Conservation (phyloP, 2,888 invertebrate species). For the Auanema sp. region DNA sequence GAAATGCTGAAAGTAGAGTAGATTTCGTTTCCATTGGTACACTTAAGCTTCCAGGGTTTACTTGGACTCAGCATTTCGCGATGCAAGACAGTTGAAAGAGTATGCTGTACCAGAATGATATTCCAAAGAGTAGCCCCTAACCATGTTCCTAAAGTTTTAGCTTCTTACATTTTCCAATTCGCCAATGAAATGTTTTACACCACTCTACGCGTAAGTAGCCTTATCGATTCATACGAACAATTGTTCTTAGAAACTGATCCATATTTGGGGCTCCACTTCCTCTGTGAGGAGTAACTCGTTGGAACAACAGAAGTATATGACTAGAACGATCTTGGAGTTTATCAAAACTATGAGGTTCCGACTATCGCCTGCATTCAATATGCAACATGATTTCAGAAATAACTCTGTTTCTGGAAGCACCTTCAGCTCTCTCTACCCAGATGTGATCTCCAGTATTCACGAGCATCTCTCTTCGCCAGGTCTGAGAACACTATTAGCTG, state of each 20-base stretch:
- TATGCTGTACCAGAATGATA: conserved; percentile 1
- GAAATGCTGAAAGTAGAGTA: background rate
- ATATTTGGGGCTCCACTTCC: conserved; percentile 8
- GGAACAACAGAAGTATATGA: conserved; percentile 15
- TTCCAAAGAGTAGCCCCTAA: conserved; percentile 15
- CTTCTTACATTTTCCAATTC: background rate
- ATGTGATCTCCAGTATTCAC: background rate
- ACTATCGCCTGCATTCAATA: background rate
- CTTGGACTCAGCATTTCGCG: conserved; percentile 9
- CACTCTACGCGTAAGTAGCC: no score
- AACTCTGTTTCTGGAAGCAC: background rate
- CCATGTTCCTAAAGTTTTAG: conserved; percentile 5
- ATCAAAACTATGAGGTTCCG: conserved; percentile 7
- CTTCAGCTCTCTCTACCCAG: background rate
- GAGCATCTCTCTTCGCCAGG: no score
- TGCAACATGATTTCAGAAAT: background rate
- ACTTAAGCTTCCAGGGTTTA: conserved; percentile 13
- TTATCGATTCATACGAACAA: no score
- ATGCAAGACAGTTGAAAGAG: background rate
- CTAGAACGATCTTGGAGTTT: conserved; percentile 10
- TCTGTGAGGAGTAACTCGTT: conserved; percentile 6
- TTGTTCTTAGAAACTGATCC: conserved; percentile 5
- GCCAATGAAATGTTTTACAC: no score
- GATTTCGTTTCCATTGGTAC: background rate
- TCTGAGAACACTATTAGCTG: no score